phyloP scores from a whole-genome alignment of 2,113 vertebrate genomes.

The Chaetura pelagica region DNA sequence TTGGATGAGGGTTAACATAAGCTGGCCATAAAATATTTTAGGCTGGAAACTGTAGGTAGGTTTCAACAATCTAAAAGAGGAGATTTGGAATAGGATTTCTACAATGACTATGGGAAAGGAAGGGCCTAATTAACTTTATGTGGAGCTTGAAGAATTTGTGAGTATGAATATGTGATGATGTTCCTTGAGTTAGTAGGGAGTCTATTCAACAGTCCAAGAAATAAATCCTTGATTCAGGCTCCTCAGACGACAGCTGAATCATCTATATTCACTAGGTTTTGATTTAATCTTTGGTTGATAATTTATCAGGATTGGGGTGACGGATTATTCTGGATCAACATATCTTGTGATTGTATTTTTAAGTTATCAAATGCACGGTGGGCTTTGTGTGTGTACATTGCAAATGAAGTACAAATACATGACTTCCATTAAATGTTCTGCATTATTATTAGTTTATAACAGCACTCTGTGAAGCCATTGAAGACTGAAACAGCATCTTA shows the following conservation, averaged over 20 bases:
- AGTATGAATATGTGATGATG: not conserved
- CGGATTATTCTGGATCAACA: not conserved
- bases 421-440: not conserved
- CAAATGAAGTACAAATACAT: not conserved
- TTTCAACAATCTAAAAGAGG: not conserved
- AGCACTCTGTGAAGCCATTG: not conserved
- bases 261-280: not conserved
- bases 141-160: constrained; percentile 3
- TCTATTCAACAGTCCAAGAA: not conserved
- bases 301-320: not conserved
- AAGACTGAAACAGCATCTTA: not conserved
- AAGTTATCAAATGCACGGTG: not conserved
- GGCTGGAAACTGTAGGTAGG: not conserved
- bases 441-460: not conserved
- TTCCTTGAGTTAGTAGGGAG: not conserved
- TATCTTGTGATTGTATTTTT: not conserved
- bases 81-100: not conserved
- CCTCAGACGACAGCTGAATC: not conserved
- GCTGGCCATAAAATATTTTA: not conserved
- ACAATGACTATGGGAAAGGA: not conserved
- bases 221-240: not conserved
- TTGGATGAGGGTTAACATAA: not conserved
- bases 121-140: not conserved
- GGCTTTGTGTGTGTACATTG: not conserved
- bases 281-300: not conserved